Base-by-base conservation (phyloP, 1,140 invertebrate species). In the Elymnias hypermnestra region DNA sequence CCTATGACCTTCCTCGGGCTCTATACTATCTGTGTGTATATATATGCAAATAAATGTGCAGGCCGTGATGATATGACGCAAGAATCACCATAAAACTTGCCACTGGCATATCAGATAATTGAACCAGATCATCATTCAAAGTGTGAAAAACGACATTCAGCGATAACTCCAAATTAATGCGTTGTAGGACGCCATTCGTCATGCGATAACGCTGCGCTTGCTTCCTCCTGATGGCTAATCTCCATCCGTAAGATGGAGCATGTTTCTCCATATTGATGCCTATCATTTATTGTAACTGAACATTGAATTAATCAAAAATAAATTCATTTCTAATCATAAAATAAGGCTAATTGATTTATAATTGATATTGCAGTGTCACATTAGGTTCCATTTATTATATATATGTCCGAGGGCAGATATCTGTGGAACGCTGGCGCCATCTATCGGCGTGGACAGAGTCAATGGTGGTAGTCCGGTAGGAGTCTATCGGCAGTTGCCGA, bases 151-250 rank as follows among this genome's bases (percentile, higher is more conserved):
- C 29, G 29, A 33, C 29, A 15, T 5, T 1, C 29, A 33, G 15
- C 15, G 29, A 33, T 33, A 33, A 14, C 5, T 33, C 1, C n/a
- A 33, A 33, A 33, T 33, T 33, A 33, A 33, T 33, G 29, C 29
- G 5, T 12, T 33, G 3, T 40, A 40, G 45, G 37, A 48, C 35
- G 19, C 45, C 28, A 40, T 48, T 40, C 28, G 28, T 48, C 37
- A 48, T 40, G 13, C 21, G 45, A 48, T 48, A 31, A 41, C 15
- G 26, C 26, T 41, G 12, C 29, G 13, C 19, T 44, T 22, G 14
- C 14, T 48, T 48, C 37, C 45, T 37, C 19, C 28, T 18, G 45
- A 48, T 48, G 19, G 21, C 21, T 9, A 40, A 48, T 48, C 45
- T 41, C 19, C 31, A 33, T 35, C 45, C 45, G 39, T 12, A 10